Conservation (phyloP, 2,797 vertebrate genomes). For the Otolemur crassicaudatus region DNA sequence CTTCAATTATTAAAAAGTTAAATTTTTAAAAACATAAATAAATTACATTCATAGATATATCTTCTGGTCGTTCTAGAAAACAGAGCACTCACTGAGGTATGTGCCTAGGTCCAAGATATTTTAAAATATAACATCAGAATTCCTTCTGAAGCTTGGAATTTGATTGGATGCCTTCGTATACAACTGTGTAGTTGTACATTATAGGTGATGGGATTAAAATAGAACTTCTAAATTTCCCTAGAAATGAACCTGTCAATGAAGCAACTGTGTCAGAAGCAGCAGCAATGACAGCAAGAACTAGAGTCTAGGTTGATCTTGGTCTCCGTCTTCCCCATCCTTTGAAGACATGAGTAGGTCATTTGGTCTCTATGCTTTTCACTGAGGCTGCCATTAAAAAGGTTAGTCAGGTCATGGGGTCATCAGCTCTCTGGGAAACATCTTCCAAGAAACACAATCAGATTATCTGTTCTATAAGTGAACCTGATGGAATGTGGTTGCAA, state of each 20-base stretch:
- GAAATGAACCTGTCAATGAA: background rate
- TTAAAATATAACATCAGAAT: background rate
- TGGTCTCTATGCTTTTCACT: slow-evolving; percentile 32
- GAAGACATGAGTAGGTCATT: slow-evolving; percentile 45
- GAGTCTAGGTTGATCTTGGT: background rate
- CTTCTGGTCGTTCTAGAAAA: background rate
- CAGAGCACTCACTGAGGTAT: background rate
- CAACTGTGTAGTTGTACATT: background rate
- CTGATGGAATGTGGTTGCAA: background rate
- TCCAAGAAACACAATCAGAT: background rate
- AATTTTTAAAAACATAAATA: background rate
- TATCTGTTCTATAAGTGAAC: background rate
- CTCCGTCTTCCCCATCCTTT: background rate
- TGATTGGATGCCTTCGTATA: background rate
- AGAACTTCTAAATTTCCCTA: slow-evolving; percentile 13
- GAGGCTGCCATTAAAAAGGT: slow-evolving; percentile 12
- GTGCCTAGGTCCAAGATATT: background rate
- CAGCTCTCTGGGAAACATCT: slow-evolving; percentile 24
- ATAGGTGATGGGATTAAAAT: slow-evolving; percentile 25
- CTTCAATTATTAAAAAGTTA: background rate
- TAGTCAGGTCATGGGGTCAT: slow-evolving; percentile 47
- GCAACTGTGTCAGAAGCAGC: background rate
- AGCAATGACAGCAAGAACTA: background rate
- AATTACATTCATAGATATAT: background rate
- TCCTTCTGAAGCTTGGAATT: background rate